Base-by-base conservation (phyloP, 2,888 invertebrate species). In the Cloeon dipterum region DNA sequence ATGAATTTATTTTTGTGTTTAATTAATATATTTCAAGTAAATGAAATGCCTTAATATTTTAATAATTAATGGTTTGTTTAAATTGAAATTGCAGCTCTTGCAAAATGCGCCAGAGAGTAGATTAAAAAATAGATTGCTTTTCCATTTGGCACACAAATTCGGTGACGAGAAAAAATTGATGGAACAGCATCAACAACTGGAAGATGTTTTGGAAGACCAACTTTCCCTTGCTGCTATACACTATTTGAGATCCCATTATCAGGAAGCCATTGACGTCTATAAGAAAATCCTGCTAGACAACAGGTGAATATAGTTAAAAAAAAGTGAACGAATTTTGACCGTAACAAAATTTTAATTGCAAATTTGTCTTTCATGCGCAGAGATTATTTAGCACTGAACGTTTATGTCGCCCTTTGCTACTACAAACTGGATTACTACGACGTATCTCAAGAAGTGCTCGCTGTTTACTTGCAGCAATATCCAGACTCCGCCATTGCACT, bases 361-460 rank as follows among this genome's bases (percentile, higher is more conserved):
- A 40, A 32, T 32, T 29, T 26, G 38, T 33, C 40, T 41, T 38
- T 42, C 40, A 37, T 39, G 61, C 61, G 20, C 57, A 88, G 89
- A 46, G 81, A 83, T 37, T 86, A 74, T 56, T 62, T 93, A 52
- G 96, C 96, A 1, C 58, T 98, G 40, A 94, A 98, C 57, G 89
- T 96, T 3, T 96, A 98, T 55, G 79, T 96, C 39, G 96, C 94
- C 0, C 60, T 96, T 13, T 98, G 96, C 52, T 96, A 96, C 58
- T 98, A 96, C 60, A 96, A 98, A 56, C 61, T 96, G 49, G 96
- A 96, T 58, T 96, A 93, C 55, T 96, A 91, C 52, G 96, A 96
- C 56, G 91, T 93, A 34, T 91, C 94, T 0, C 91, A 94, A 58
- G 94, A 94, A 59, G 88, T 93, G n/a, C 62, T 94, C 11, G 81